These are phyloP conservation scores for Muricea muricata DNA, from an alignment of 92 coral and sea anemone genomes.

Conservation along the genomic window DNA sequence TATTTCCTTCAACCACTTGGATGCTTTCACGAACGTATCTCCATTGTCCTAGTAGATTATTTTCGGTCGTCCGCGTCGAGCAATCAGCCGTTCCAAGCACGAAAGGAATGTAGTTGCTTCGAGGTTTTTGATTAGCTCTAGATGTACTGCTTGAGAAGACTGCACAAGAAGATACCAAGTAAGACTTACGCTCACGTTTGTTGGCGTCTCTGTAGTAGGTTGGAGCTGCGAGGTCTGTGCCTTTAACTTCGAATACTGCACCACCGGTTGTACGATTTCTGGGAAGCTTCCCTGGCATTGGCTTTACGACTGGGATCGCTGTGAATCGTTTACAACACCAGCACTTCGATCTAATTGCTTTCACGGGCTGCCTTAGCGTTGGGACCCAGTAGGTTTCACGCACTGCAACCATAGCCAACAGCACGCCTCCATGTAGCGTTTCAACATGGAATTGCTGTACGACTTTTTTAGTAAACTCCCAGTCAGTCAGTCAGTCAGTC, in stretches of 20 bases:
- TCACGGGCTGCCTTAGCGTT: constrained; percentile 58
- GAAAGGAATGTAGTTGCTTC: too few species aligned
- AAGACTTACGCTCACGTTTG: too few species aligned
- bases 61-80: too few species aligned
- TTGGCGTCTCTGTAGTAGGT: constrained; percentile 28
- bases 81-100: too few species aligned
- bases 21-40: not conserved
- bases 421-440: constrained; percentile 63
- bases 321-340: constrained; percentile 68
- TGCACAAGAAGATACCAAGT: too few species aligned
- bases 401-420: constrained; percentile 63
- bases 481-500: too few species aligned
- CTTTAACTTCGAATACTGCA: constrained; percentile 59
- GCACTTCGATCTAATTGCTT: constrained; percentile 56
- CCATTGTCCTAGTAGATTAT: not conserved
- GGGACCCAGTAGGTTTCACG: constrained; percentile 68
- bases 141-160: too few species aligned
- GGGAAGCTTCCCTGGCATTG: constrained; percentile 65
- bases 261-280: constrained; percentile 49
- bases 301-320: constrained; percentile 48
- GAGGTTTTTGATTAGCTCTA: too few species aligned
- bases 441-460: constrained; percentile 56
- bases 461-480: constrained; percentile 46
- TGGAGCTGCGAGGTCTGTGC: constrained; percentile 59
- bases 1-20: too few species aligned